Conservation (phyloP, 2,113 vertebrate species). For the Prionailurus viverrinus region DNA sequence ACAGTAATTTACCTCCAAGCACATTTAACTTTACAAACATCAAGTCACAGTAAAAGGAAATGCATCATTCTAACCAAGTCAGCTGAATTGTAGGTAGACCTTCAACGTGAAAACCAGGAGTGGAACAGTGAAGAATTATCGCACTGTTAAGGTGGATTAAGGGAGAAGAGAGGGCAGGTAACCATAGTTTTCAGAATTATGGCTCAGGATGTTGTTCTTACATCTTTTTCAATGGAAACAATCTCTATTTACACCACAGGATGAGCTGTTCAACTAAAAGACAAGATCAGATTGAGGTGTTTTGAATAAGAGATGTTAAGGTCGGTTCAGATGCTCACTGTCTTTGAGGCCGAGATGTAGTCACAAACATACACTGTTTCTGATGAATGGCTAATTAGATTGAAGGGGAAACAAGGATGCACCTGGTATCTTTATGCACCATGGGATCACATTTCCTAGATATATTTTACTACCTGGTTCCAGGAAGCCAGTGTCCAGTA, state of each 20-base stretch:
- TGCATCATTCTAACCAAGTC: background rate
- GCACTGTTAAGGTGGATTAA: background rate
- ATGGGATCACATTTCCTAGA: slow-evolving; percentile 16
- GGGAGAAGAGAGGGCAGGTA: background rate
- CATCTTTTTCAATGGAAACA: background rate
- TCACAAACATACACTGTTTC: background rate
- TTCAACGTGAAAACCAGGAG: background rate
- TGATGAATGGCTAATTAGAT: background rate
- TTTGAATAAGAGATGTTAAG: slow-evolving; percentile 16
- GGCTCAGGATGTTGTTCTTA: background rate
- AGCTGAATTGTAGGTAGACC: background rate
- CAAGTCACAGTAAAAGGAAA: background rate
- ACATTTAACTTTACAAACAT: background rate
- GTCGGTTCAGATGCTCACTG: background rate
- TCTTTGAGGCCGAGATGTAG: background rate
- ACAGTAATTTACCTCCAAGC: background rate
- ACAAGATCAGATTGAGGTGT: background rate
- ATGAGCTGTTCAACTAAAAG: background rate
- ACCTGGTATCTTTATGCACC: slow-evolving; percentile 6
- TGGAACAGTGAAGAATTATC: background rate
- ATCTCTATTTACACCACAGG: background rate
- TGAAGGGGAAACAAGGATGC: background rate
- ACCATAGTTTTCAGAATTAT: background rate
- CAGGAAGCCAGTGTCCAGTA: slow-evolving; percentile 47
- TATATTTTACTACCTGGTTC: slow-evolving; percentile 42